A percentile compares a stretch with the other conserved stretches of the same genome.
Conservation (phyloP, 2,113 vertebrate species). For the Centrocercus urophasianus region DNA sequence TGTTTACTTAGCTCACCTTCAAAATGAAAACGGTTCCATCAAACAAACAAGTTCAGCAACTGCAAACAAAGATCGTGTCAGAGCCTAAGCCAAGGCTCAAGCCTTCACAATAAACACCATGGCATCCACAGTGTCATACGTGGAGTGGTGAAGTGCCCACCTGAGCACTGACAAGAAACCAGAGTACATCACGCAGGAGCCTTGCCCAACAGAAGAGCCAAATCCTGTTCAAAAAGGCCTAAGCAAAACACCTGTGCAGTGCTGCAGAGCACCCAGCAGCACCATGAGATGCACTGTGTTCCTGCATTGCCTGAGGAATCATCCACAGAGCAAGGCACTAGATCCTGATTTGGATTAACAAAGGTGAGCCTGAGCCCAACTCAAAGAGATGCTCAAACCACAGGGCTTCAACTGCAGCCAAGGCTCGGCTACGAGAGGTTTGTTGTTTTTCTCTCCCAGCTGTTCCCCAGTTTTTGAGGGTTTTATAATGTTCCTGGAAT, state of each 20-base stretch:
- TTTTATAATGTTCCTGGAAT: background rate
- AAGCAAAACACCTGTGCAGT: background rate
- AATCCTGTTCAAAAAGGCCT: background rate
- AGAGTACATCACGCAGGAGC: background rate
- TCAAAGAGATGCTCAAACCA: background rate
- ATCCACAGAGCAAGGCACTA: accelerated
- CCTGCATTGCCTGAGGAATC: background rate
- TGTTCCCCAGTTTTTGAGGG: slow-evolving; percentile 34
- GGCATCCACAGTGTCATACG: background rate
- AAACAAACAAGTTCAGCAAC: background rate
- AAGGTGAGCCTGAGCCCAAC: background rate
- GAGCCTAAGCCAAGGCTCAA: background rate
- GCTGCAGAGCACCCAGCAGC: accelerated
- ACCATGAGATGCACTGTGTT: accelerated
- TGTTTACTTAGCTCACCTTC: background rate
- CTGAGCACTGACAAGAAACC: background rate
- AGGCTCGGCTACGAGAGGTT: background rate
- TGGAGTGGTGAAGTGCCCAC: background rate
- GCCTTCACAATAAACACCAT: background rate
- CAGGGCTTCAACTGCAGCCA: background rate
- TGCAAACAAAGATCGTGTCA: background rate
- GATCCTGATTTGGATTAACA: background rate
- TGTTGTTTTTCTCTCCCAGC: background rate
- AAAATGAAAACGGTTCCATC: background rate
- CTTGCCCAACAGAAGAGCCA: background rate